These are phyloP conservation scores for Hoplodrina ambigua DNA, from an alignment of 2,888 invertebrate species.

Conservation along the genomic window DNA sequence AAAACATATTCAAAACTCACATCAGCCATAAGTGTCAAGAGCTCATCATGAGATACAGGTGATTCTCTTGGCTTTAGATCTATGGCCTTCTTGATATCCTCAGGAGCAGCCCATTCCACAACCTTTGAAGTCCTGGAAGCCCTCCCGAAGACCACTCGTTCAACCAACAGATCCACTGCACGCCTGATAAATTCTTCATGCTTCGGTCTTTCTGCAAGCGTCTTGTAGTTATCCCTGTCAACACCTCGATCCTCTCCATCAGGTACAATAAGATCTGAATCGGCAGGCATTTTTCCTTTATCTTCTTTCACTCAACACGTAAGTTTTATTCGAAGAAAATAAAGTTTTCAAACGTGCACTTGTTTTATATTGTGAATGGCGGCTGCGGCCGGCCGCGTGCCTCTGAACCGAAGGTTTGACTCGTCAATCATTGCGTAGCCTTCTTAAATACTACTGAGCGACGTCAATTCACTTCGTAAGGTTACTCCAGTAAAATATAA, in stretches of 20 bases:
- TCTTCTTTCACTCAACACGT: slow-evolving; percentile 66
- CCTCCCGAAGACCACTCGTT: slow-evolving; percentile 94
- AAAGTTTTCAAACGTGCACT: slow-evolving; percentile 71
- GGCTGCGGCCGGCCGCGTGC: slow-evolving; percentile 81
- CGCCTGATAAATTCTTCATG: slow-evolving; percentile 94
- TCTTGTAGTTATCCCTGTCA: slow-evolving; percentile 87
- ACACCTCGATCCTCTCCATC: slow-evolving; percentile 76
- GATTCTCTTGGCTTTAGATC: slow-evolving; percentile 91
- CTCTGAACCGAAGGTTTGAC: slow-evolving; percentile 80
- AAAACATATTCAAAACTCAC: slow-evolving; percentile 86
- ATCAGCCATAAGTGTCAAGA: slow-evolving; percentile 92
- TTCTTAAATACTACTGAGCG: slow-evolving; percentile 86
- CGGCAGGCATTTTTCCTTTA: slow-evolving; percentile 83
- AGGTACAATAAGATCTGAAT: slow-evolving; percentile 83
- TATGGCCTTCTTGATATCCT: slow-evolving; percentile 92
- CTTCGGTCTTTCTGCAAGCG: slow-evolving; percentile 91
- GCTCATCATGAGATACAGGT: slow-evolving; percentile 92
- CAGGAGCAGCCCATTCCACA: slow-evolving; percentile 95
- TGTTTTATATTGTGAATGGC: slow-evolving; percentile 58
- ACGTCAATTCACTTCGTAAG: slow-evolving; percentile 85
- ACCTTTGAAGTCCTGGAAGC: slow-evolving; percentile 93
- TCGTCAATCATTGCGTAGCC: slow-evolving; percentile 77
- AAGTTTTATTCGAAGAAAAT: slow-evolving; percentile 64
- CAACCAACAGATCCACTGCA: slow-evolving; percentile 93
- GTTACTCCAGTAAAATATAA: slow-evolving; percentile 74